Evolutionary conservation across 1,140 invertebrate species (phyloP), one percentile per base, ranked within the genome.

Genomic region (Spodoptera frugiperda): DNA sequence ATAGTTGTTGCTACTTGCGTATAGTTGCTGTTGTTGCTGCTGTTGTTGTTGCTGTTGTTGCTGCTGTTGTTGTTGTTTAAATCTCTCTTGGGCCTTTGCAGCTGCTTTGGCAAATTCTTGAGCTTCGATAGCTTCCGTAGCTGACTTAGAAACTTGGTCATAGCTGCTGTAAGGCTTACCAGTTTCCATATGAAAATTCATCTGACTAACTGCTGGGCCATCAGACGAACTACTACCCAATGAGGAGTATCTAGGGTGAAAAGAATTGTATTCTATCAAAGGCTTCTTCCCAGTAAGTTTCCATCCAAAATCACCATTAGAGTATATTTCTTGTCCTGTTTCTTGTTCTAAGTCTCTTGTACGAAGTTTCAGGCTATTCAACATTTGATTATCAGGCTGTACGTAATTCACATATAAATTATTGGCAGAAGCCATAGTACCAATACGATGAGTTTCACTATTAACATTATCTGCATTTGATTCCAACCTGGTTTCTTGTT

Each of bases 261-360:
- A 88, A 19, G 80, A 67, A 19, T 83, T 80, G 54, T 87, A 89
- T 51, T 84, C 84, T 68, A 83, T 78, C 54, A 78, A 67, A 46
- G 86, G 72, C 71, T 92, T 94, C 78, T 91, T 94, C 10, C 87
- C 89, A 14, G 81, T 78, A 6, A 94, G 65, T 83, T 93, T 94
- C 94, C 94, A 94, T 12, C 94, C 93, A 82, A 90, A 94, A 78
- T 94, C 92, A 54, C 93, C 92, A 71, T 91, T 89, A 4, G 94
- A 93, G 80, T 94, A 94, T 25, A 78, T 63, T n/a, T 85, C 83
- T 78, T 89, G 88, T 25, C 78, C 77, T 12, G 80, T 82, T 71
- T 91, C 87, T 78, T 86, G 86, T 57, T 90, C 87, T 33, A 79
- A 46, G 68, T 89, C 86, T 79, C 83, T 86, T 6, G 75, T 77